Conservation (phyloP, 2,888 invertebrate species). For the Ophraella communa region DNA sequence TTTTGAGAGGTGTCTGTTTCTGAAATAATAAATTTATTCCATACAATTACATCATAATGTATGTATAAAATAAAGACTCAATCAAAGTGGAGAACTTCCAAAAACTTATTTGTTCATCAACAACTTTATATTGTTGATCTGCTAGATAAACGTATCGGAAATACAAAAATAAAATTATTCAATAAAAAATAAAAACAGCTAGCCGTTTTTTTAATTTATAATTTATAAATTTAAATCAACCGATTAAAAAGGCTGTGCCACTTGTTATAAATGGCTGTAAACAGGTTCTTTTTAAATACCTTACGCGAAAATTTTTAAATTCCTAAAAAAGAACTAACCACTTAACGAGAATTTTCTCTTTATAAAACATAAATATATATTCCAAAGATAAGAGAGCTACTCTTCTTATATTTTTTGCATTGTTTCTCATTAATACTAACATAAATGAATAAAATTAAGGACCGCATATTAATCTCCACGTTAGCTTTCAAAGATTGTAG, state of each 20-base stretch:
- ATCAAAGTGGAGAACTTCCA: no score
- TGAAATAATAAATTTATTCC: no score
- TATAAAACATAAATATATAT: constrained; percentile 18
- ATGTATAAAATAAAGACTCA: no score
- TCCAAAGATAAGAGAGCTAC: constrained; percentile 25
- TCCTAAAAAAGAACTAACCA: not conserved
- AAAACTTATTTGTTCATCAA: no score
- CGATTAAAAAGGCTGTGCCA: not conserved
- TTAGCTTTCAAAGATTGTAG: constrained; percentile 46
- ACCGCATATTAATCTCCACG: constrained; percentile 45
- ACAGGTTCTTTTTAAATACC: not conserved
- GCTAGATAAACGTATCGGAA: no score
- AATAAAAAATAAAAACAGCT: no score
- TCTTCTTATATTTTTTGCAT: constrained; percentile 35
- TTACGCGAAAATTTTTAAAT: not conserved
- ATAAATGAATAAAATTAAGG: constrained; percentile 50
- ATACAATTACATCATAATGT: no score
- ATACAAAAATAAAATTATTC: no score
- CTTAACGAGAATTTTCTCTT: constrained; percentile 14
- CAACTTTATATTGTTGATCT: no score
- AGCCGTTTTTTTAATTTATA: no score
- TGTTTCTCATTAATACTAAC: constrained; percentile 48
- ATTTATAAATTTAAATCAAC: not conserved
- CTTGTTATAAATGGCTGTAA: not conserved
- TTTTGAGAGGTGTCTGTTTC: no score